These are phyloP conservation scores for Pocillopora damicornis DNA, from an alignment of 64 coral and sea anemone species.

Conservation along the genomic window DNA sequence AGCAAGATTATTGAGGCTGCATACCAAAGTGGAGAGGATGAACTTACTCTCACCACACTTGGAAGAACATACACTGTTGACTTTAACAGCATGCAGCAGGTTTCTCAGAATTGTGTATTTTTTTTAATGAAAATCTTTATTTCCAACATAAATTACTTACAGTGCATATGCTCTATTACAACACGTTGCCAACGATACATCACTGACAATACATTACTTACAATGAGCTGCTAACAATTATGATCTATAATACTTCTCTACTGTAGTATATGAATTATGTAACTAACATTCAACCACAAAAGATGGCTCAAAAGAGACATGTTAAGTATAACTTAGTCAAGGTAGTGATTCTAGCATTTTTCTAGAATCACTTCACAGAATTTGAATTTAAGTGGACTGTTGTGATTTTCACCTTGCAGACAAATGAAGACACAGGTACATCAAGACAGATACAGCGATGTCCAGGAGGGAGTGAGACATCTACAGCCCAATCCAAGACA, in stretches of 20 bases:
- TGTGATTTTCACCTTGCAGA: constrained; percentile 32
- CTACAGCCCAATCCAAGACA: constrained; percentile 48
- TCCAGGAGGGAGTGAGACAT: constrained; percentile 57
- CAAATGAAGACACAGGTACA: constrained; percentile 98
- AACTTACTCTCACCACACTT: constrained; percentile 86
- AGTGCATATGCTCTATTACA: no score
- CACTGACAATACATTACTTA: no score
- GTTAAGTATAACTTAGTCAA: no score
- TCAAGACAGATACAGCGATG: constrained; percentile 93
- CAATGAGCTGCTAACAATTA: no score
- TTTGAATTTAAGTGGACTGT: neutral
- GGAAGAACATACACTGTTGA: constrained; percentile 97
- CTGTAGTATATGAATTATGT: no score
- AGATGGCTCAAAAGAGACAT: no score
- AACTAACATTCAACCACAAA: no score
- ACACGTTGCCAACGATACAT: no score
- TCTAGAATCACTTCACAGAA: neutral
- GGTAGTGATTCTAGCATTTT: no score
- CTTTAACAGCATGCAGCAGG: constrained; percentile 98
- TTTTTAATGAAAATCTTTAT: neutral
- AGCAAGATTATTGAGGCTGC: constrained; percentile 98
- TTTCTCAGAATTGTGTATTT: neutral
- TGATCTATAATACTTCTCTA: no score
- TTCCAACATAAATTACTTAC: neutral
- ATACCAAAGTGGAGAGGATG: constrained; percentile 94